These are phyloP conservation scores for Spinibarbus caldwelli DNA, from an alignment of 2,797 vertebrate genomes.

Conservation along the genomic window DNA sequence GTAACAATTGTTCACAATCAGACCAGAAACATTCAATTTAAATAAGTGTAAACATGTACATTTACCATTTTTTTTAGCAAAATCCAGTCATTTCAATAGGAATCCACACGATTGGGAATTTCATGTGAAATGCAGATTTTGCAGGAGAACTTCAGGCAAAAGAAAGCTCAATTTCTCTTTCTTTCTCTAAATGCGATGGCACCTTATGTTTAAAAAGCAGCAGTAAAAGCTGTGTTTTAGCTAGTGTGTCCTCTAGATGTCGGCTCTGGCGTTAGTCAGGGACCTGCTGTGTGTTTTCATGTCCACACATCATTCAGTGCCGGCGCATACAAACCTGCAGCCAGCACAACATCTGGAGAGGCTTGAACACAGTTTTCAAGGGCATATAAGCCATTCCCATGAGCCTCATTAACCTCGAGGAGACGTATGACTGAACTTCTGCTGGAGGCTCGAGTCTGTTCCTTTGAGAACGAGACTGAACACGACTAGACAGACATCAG, in stretches of 20 bases:
- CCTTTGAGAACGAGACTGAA: not conserved
- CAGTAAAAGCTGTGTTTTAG: not conserved
- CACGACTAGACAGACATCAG: not conserved
- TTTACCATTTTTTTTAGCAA: not conserved
- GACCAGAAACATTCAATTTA: not conserved
- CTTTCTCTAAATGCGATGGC: too few species aligned
- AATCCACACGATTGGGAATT: too few species aligned
- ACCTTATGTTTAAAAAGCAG: not conserved
- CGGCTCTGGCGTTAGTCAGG: not conserved
- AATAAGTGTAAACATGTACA: not conserved
- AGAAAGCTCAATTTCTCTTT: too few species aligned
- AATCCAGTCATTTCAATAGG: not conserved
- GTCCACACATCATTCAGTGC: not conserved
- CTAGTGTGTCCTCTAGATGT: not conserved
- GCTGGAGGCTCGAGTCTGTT: not conserved
- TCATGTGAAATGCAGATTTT: too few species aligned
- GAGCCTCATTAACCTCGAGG: not conserved
- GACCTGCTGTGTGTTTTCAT: conserved; percentile 8
- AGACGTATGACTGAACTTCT: not conserved
- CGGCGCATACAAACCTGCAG: conserved; percentile 3
- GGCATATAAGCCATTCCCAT: not conserved
- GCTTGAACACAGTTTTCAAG: not conserved
- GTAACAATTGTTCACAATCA: not conserved
- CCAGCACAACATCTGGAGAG: conserved; percentile 41
- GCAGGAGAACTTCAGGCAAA: too few species aligned